These are phyloP conservation scores for Symphodus melops DNA, from an alignment of 2,113 vertebrate genomes.

Conservation along the genomic window DNA sequence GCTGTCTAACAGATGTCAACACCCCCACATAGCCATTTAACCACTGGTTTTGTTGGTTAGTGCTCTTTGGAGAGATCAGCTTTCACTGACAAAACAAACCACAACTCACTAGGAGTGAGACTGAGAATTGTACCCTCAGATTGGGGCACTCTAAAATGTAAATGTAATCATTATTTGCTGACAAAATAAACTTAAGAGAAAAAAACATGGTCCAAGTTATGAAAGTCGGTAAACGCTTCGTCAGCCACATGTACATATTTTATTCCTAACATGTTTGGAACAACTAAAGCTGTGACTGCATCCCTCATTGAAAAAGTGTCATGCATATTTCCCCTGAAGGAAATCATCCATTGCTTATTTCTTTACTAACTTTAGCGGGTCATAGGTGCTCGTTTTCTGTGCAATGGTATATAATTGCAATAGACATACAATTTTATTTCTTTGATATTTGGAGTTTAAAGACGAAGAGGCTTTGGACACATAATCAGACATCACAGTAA, in stretches of 20 bases:
- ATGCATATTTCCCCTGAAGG: too few relatives aligned
- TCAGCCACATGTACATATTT: too few relatives aligned
- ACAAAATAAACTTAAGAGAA: neutral
- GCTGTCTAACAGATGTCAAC: conserved; percentile 20
- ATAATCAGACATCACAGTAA: neutral
- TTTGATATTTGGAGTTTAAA: neutral
- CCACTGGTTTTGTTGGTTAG: conserved; percentile 19
- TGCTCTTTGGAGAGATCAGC: neutral
- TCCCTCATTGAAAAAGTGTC: too few relatives aligned
- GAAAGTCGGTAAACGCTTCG: too few relatives aligned
- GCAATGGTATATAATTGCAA: neutral
- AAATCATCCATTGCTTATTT: neutral
- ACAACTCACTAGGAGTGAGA: neutral
- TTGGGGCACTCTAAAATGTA: neutral
- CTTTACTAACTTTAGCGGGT: neutral
- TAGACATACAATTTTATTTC: neutral
- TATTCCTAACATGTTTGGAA: too few relatives aligned
- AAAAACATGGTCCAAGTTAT: neutral
- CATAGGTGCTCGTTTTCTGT: neutral
- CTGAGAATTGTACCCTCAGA: neutral
- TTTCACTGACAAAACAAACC: conserved; percentile 19
- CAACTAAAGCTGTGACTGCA: too few relatives aligned
- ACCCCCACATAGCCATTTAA: neutral
- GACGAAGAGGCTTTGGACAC: neutral
- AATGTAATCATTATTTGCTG: neutral